phyloP scores from a whole-genome alignment of 2,113 vertebrate genomes.

The Perca flavescens region DNA sequence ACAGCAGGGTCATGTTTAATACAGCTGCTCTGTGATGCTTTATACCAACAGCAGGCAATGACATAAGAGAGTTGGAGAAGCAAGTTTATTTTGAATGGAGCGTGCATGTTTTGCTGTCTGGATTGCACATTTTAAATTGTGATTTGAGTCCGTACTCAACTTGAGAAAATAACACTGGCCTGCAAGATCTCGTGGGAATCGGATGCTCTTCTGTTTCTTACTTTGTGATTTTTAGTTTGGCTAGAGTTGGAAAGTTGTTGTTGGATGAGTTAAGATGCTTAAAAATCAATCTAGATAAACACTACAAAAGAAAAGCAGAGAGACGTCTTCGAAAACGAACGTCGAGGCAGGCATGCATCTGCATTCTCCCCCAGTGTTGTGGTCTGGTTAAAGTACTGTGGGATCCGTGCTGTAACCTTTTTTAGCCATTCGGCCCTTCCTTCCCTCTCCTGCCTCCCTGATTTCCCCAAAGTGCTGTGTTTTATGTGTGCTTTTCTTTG shows the following conservation, averaged over 20 bases:
- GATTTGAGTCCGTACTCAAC: neutral
- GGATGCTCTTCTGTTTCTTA: neutral
- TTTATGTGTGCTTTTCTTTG: conserved; percentile 76
- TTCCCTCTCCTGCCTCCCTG: conserved; percentile 57
- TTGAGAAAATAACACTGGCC: neutral
- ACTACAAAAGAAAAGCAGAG: neutral
- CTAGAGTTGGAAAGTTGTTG: neutral
- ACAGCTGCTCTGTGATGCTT: neutral
- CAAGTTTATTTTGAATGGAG: neutral
- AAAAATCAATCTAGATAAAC: neutral
- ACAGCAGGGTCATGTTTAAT: neutral
- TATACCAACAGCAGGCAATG: neutral
- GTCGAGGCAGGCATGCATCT: conserved; percentile 16
- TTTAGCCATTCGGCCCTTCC: conserved; percentile 33
- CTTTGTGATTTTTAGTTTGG: neutral
- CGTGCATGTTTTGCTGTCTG: neutral
- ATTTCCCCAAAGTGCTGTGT: conserved; percentile 79
- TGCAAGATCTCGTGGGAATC: neutral
- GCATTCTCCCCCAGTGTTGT: conserved; percentile 7
- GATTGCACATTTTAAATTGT: neutral
- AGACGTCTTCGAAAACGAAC: conserved; percentile 14
- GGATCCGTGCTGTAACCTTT: conserved; percentile 52
- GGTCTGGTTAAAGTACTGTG: conserved; percentile 31
- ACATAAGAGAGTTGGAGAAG: neutral
- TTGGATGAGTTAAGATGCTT: neutral